Conservation (phyloP, 2,888 invertebrate genomes). For the Phasia obesa region DNA sequence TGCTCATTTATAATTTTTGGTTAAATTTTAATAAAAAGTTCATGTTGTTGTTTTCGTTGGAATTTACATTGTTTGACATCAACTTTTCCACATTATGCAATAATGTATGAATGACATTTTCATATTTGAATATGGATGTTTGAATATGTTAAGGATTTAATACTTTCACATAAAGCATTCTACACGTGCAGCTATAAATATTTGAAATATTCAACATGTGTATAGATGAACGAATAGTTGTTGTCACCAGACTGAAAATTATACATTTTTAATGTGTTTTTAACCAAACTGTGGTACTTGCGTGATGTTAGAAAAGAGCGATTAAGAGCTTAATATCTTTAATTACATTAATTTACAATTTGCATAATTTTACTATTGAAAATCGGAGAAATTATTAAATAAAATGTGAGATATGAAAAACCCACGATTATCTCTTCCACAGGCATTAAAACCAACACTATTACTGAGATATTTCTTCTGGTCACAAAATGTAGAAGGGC, state of each 20-base stretch:
- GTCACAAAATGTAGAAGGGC: too few species aligned
- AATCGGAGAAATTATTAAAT: too few species aligned
- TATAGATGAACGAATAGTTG: constrained; percentile 3
- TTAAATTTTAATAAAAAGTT: constrained; percentile 56
- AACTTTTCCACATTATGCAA: constrained; percentile 45
- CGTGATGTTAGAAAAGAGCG: not conserved
- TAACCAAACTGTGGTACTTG: constrained; percentile 26
- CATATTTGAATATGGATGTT: not conserved
- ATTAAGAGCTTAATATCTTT: too few species aligned
- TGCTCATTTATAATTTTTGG: constrained; percentile 52
- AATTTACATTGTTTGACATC: constrained; percentile 58
- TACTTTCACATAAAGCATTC: not conserved
- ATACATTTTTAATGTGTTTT: constrained; percentile 34
- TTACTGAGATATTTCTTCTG: too few species aligned
- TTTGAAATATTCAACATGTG: constrained; percentile 52
- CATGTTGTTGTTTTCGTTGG: constrained; percentile 51
- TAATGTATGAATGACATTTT: constrained; percentile 41
- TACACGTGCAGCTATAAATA: constrained; percentile 17
- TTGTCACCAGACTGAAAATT: constrained; percentile 36
- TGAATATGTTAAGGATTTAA: constrained; percentile 8
- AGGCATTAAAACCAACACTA: too few species aligned
- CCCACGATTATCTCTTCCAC: too few species aligned
- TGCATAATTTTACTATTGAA: too few species aligned
- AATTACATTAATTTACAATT: too few species aligned
- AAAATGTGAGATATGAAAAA: too few species aligned